Evolutionary conservation across 35 echinoderm and acorn worm genomes (phyloP).

Genomic region (Ptychodera flava): DNA sequence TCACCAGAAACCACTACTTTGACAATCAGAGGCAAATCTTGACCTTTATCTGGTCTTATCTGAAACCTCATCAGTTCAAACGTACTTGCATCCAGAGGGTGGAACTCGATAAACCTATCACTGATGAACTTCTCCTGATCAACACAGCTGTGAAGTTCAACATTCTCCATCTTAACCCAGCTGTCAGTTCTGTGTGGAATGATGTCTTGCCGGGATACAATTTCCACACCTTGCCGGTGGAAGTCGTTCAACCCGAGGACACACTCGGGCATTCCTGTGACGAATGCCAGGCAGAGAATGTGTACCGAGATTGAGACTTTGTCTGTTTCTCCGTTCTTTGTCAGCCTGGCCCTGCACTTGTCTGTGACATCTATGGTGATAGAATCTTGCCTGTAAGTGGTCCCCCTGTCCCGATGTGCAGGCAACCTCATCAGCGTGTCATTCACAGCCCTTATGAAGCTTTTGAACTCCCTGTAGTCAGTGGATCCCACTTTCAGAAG

Average conservation of each 20-base stretch:
- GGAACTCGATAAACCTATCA: slow-evolving; percentile 69
- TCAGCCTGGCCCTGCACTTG: slow-evolving; percentile 49
- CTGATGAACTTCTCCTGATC: slow-evolving; percentile 84
- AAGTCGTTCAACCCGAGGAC: slow-evolving; percentile 85
- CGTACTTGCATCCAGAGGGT: slow-evolving; percentile 73
- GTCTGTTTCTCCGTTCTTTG: slow-evolving; percentile 46
- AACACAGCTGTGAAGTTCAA: slow-evolving; percentile 82
- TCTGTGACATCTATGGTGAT: slow-evolving; percentile 61
- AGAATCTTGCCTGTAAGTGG: slow-evolving; percentile 73
- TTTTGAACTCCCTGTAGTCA: slow-evolving; percentile 47
- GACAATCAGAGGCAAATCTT: slow-evolving; percentile 68
- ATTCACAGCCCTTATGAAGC: slow-evolving; percentile 61
- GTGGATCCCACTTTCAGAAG: slow-evolving; percentile 76
- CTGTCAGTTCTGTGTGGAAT: slow-evolving; percentile 74
- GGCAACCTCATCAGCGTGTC: slow-evolving; percentile 83
- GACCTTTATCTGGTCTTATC: slow-evolving; percentile 34
- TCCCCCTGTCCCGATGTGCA: slow-evolving; percentile 47
- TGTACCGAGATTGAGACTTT: slow-evolving; percentile 60
- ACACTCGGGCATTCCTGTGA: slow-evolving; percentile 86
- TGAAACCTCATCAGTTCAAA: slow-evolving; percentile 81
- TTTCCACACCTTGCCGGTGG: slow-evolving; percentile 66
- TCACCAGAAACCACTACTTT: slow-evolving; percentile 73
- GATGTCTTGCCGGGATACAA: slow-evolving; percentile 68
- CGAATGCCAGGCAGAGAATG: slow-evolving; percentile 64
- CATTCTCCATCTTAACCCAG: slow-evolving; percentile 79